Evolutionary conservation across 92 coral and sea anemone species (phyloP), one percentile per base, ranked within the genome.

Genomic region (Montipora capitata): DNA sequence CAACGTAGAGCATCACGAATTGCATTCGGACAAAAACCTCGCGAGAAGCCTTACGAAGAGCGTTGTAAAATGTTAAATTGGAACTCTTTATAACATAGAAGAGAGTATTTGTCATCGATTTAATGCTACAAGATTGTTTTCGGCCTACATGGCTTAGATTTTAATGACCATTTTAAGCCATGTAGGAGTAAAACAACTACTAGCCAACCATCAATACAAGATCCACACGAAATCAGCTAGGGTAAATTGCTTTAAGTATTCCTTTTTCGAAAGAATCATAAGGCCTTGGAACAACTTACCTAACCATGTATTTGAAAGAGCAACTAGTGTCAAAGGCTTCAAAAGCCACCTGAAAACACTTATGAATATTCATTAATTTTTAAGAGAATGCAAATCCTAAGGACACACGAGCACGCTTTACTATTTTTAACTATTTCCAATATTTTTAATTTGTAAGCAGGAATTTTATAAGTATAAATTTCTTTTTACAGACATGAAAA

Each of bases 31-130:
- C 35, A 20, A 73, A 73, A 54, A 73, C 13, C 11, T 40, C 18
- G 44, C 11, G 78, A 73, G 78, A 73, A 44, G 39, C 56, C 78
- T 9, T 73, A 73, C n/a, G 41, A 45, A 35, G 76, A 71, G 27
- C 3, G 78, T 20, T 73, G 20, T 73, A 15, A 73, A 73, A 71
- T 41, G 4, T 49, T 71, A 12, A 72, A 72, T 39, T 72, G 77
- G 77, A 40, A 72, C 77, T 72, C 77, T 72, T 40, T 72, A 72
- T 1, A 40, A 72, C 54, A 51, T 39, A 72, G 56, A 20, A 72
- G 77, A 20, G 59, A 72, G 42, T 72, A 39, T 45, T 51, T 72
- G 42, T 72, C 54, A 10, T 51, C 42, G 77, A 51, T 40, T 18
- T 58, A 72, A 51, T 72, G n/a, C 77, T 72, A 72, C 40, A 72